Conservation (phyloP, 2,113 vertebrate genomes). For the Brachypteracias leptosomus region DNA sequence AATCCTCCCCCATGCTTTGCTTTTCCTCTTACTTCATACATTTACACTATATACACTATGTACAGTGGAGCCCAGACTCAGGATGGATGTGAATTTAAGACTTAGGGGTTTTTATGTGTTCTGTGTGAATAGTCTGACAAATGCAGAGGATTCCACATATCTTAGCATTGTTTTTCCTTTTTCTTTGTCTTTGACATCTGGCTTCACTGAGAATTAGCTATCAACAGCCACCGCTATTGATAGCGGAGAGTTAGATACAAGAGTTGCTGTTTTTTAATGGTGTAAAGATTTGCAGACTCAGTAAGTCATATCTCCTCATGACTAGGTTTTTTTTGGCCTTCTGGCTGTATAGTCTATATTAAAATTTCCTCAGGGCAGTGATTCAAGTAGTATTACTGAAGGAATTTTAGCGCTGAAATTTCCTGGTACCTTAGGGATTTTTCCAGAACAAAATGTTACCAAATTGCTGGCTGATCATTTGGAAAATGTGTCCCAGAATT, state of each 20-base stretch:
- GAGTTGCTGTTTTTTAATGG: background rate
- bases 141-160: background rate
- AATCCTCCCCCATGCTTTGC: background rate
- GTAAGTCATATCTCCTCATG: background rate
- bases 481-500: background rate
- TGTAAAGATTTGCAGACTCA: background rate
- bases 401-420: background rate
- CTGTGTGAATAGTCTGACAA: background rate
- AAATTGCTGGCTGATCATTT: background rate
- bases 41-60: background rate
- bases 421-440: background rate
- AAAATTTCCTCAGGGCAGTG: background rate
- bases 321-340: background rate
- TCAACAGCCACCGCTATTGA: background rate
- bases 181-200: background rate
- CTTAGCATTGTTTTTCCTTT: background rate
- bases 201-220: background rate
- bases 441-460: background rate
- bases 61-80: background rate
- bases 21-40: background rate
- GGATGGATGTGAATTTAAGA: background rate
- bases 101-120: background rate
- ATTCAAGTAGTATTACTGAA: background rate
- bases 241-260: background rate
- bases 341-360: background rate